Conservation (phyloP, 2,113 vertebrate species). For the Pholis gunnellus region DNA sequence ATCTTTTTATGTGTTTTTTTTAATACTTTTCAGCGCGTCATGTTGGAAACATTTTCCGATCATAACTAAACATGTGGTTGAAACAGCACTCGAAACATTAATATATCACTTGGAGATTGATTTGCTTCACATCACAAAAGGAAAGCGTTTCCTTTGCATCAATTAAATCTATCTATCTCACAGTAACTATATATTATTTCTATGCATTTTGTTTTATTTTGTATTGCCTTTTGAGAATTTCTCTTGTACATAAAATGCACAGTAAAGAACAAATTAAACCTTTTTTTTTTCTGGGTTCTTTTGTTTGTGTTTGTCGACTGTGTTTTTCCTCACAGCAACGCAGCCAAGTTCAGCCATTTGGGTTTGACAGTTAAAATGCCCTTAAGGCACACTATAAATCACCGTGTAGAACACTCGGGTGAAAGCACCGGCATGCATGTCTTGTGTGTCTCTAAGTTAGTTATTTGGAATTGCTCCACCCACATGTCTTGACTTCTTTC, state of each 20-base stretch:
- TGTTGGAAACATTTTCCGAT: constrained; percentile 17
- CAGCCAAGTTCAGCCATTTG: not conserved
- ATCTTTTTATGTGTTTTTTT: constrained; percentile 19
- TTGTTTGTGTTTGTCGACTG: not conserved
- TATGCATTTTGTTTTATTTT: constrained; percentile 74
- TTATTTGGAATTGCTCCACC: not conserved
- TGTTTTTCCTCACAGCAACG: not conserved
- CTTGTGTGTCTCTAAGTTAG: not conserved
- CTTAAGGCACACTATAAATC: not conserved
- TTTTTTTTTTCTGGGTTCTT: not conserved
- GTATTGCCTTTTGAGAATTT: constrained; percentile 74
- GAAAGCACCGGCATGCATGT: not conserved
- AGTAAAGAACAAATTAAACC: constrained; percentile 68
- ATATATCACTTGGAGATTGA: constrained; percentile 2
- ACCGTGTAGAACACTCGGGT: not conserved
- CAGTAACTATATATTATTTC: constrained; percentile 55
- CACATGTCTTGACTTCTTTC: not conserved
- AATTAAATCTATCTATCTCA: constrained; percentile 62
- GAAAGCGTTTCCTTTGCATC: constrained; percentile 16
- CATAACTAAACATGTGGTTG: constrained; percentile 12
- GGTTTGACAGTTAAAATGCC: not conserved
- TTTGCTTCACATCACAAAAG: constrained; percentile 17
- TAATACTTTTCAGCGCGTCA: constrained; percentile 17
- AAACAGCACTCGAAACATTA: constrained; percentile 6
- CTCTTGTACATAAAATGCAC: constrained; percentile 80